A percentile compares a stretch with the other conserved stretches of the same genome.
Conservation (phyloP, 2,113 vertebrate species). For the Hyperoodon ampullatus region DNA sequence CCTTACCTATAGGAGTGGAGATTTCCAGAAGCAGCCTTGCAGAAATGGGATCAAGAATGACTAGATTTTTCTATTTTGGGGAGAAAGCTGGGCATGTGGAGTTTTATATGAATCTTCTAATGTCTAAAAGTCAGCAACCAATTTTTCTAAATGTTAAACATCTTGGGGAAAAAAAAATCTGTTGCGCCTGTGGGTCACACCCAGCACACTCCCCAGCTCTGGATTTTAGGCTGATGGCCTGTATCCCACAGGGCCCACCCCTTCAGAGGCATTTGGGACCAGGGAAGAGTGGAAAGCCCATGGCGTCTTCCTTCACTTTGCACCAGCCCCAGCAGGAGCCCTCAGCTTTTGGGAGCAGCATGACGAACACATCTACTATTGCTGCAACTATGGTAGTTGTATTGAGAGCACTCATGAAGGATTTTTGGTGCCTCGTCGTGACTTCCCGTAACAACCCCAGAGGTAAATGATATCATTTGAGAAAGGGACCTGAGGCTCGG, state of each 20-base stretch:
- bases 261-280: not conserved
- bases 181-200: accelerated
- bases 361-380: not conserved
- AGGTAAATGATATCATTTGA: not conserved
- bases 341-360: not conserved
- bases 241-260: accelerated
- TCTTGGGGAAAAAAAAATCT: accelerated
- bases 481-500: not conserved
- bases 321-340: too few relatives aligned
- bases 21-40: not conserved
- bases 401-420: accelerated
- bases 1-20: not conserved
- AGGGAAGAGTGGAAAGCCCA: not conserved
- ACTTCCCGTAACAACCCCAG: accelerated
- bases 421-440: too few relatives aligned
- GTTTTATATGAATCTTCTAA: not conserved
- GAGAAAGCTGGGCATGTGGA: not conserved
- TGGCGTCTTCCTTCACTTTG: accelerated
- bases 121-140: not conserved
- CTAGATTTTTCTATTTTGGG: not conserved
- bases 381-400: too few relatives aligned
- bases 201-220: not conserved
- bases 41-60: not conserved
- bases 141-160: not conserved
- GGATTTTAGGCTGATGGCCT: not conserved